These are phyloP conservation scores for Leptoteleia sp. DNA, from an alignment of 1,140 invertebrate genomes.

Conservation along the genomic window DNA sequence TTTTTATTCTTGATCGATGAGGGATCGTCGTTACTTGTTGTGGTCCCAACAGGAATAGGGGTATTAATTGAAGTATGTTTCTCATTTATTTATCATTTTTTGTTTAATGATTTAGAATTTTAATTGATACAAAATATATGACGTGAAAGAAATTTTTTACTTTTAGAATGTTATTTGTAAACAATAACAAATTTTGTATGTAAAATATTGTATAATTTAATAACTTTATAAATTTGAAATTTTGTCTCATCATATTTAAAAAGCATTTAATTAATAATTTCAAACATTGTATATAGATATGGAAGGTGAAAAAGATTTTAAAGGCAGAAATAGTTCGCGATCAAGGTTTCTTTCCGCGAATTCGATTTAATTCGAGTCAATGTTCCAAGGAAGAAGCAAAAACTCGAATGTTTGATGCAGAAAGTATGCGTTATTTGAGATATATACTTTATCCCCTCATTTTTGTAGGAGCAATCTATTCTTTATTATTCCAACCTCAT, in stretches of 20 bases:
- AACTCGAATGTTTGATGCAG: conserved; percentile 92
- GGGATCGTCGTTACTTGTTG: conserved; percentile 93
- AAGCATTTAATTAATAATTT: too few species aligned
- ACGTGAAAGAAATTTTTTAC: too few species aligned
- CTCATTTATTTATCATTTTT: too few species aligned
- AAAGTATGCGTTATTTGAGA: conserved; percentile 95
- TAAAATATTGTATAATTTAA: too few species aligned
- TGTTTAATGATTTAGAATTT: too few species aligned
- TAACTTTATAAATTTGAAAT: too few species aligned
- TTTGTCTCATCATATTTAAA: too few species aligned
- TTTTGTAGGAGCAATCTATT: conserved; percentile 93
- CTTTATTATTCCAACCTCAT: conserved; percentile 94
- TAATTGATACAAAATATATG: too few species aligned
- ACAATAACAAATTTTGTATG: too few species aligned
- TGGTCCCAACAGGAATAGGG: conserved; percentile 93
- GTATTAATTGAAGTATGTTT: conserved; percentile 90
- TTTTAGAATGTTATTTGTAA: too few species aligned
- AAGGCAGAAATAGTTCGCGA: conserved; percentile 84
- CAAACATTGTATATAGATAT: too few species aligned
- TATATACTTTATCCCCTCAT: conserved; percentile 96
- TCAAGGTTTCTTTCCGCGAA: conserved; percentile 72
- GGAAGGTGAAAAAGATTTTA: conserved; percentile 96
- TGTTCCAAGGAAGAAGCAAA: conserved; percentile 86
- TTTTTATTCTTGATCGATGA: conserved; percentile 97
- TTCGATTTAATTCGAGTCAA: conserved; percentile 77